A percentile compares a stretch with the other conserved stretches of the same genome.
phyloP scores from a whole-genome alignment of 2,888 invertebrate genomes.

The Phymatocera aterrima region DNA sequence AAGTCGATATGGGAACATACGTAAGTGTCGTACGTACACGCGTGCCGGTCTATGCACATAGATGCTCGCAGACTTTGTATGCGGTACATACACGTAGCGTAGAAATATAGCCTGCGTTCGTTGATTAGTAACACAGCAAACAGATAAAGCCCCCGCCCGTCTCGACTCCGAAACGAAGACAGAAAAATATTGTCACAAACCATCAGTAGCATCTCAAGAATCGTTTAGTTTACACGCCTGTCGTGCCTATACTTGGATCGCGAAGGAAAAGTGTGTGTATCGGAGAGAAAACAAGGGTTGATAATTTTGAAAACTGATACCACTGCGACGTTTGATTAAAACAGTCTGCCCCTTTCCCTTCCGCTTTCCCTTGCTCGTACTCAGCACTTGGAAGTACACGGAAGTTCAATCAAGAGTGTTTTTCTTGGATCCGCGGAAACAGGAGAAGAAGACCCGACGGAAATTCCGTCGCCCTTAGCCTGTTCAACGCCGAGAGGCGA shows the following conservation, averaged over 20 bases:
- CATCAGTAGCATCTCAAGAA: background rate
- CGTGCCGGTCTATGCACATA: too few species aligned
- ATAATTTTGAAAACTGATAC: constrained; percentile 2
- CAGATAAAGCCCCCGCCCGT: constrained; percentile 37
- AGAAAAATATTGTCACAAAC: constrained; percentile 24
- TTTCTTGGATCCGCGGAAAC: constrained; percentile 16
- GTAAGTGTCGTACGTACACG: background rate
- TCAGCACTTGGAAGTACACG: background rate
- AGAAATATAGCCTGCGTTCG: constrained; percentile 22
- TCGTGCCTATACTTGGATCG: background rate
- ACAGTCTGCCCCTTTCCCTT: background rate
- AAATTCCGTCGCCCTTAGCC: constrained; percentile 18
- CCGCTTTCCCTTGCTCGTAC: background rate
- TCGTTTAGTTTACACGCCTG: background rate
- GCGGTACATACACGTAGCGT: background rate
- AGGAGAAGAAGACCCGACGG: constrained; percentile 1
- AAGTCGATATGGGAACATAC: constrained; percentile 4
- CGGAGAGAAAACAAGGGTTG: background rate
- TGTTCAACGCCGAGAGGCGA: constrained; percentile 39
- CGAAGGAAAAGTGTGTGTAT: background rate
- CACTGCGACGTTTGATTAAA: background rate
- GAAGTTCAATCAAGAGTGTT: constrained; percentile 5
- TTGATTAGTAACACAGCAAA: constrained; percentile 42
- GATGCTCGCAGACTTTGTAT: constrained; percentile 42
- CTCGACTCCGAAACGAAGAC: background rate